Base-by-base conservation (phyloP, 1,140 invertebrate species). In the Aphelinus atriplicis region DNA sequence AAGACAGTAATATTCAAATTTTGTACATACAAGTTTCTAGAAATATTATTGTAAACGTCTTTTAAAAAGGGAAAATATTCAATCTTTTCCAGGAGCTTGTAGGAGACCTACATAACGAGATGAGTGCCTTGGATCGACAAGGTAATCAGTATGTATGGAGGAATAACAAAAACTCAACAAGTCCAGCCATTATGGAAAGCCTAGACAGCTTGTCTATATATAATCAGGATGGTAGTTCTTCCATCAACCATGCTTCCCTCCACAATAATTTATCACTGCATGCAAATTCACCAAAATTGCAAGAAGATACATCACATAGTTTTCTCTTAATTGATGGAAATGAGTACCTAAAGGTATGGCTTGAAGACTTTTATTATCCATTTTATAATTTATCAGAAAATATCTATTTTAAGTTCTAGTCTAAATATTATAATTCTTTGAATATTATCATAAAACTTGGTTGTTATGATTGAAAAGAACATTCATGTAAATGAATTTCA, bases 301-400 rank as follows among this genome's bases (percentile, higher is more conserved):
- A 10, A 51, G 46, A 42, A 47, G 56, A 1, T 26, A 48, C 67
- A 6, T 57, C 45, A 9, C n/a, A 53, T 5, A 89, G 90, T 78
- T 91, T 91, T 80, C 79, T 91, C 10, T 81, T 92, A 2, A 83
- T 92, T 48, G 90, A 92, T 78, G 89, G 81, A 26, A 88, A 89
- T 60, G 91, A 91, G 80, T 83, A 88, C 62, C 78, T 90, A 2
- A 88, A 88, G 78, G 88, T 77, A 73, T n/a, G 45, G 4, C 6
- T 45, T 62, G 55, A 6, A 4, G 4, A 6, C 51, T 53, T 53
- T 53, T 53, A 4, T 4, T 53, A 53, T 53, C 9, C 9, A 6
- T 53, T 53, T 53, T 53, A 6, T 53, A 6, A 6, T 53, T 53
- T 53, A 6, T 53, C 51, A 43, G 26, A 26, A 26, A 26, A 26